Conservation (phyloP, 2,113 vertebrate species). For the Origma solitaria region DNA sequence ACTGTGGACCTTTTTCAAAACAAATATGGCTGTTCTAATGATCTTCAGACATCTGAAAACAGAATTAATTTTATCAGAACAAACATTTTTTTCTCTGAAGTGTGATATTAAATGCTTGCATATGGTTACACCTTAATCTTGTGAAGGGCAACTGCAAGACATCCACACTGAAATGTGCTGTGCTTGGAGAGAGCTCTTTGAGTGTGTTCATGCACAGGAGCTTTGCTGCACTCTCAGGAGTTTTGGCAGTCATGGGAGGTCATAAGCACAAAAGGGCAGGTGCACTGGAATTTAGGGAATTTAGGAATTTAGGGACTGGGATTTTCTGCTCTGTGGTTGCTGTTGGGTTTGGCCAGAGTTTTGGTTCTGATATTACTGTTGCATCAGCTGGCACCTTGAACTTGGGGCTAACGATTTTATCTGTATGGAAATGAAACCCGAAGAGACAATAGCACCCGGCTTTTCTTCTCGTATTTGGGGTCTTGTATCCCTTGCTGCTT, state of each 20-base stretch:
- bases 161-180: neutral
- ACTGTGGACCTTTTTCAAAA: neutral
- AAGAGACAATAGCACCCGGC: rapidly evolving
- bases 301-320: neutral
- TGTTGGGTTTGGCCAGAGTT: neutral
- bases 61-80: neutral
- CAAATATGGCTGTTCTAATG: neutral
- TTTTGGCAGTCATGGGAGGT: neutral
- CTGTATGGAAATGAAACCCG: neutral
- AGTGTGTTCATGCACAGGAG: too few species aligned
- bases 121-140: neutral
- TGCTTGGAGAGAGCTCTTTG: neutral
- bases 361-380: neutral
- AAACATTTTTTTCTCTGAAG: neutral
- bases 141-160: neutral
- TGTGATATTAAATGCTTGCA: neutral
- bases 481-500: neutral
- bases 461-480: neutral
- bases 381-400: neutral
- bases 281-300: neutral
- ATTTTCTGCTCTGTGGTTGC: neutral
- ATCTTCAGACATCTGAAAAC: neutral
- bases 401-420: neutral
- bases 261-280: neutral
- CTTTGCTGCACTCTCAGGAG: neutral